Evolutionary conservation across 35 echinoderm and acorn worm genomes (phyloP).

Genomic region (Ophiothrix spiculata): DNA sequence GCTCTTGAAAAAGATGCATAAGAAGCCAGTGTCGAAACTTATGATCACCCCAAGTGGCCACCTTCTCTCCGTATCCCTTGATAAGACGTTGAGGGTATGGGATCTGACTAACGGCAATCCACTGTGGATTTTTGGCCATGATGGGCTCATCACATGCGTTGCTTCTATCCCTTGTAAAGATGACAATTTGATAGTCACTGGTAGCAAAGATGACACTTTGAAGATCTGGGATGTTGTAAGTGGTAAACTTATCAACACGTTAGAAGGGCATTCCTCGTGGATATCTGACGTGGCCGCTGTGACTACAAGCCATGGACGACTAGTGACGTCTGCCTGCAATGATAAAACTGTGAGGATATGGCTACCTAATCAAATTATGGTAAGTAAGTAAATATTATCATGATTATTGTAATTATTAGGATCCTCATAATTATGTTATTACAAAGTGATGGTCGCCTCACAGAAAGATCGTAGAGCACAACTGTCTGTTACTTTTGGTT

Average conservation of each 20-base stretch:
- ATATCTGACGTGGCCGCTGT: constrained; percentile 76
- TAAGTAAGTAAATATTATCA: background rate
- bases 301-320: background rate
- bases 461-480: background rate
- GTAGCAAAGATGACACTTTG: background rate
- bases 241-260: constrained; percentile 8
- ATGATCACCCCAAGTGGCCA: background rate
- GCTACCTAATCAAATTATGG: constrained; percentile 46
- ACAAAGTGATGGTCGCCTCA: background rate
- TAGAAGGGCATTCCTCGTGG: constrained; percentile 90
- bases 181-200: background rate
- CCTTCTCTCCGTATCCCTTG: background rate
- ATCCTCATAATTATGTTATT: constrained; percentile 13
- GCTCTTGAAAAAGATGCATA: background rate
- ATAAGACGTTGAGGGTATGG: background rate
- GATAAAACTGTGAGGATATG: constrained; percentile 84
- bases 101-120: background rate
- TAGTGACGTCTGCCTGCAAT: constrained; percentile 69
- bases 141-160: background rate
- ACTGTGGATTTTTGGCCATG: background rate
- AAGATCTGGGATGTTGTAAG: background rate
- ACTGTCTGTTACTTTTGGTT: no score
- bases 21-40: constrained; percentile 24
- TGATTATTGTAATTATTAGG: background rate
- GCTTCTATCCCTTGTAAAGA: background rate